phyloP scores from a whole-genome alignment of 1,140 invertebrate species.

The Lasioglossum albipes region DNA sequence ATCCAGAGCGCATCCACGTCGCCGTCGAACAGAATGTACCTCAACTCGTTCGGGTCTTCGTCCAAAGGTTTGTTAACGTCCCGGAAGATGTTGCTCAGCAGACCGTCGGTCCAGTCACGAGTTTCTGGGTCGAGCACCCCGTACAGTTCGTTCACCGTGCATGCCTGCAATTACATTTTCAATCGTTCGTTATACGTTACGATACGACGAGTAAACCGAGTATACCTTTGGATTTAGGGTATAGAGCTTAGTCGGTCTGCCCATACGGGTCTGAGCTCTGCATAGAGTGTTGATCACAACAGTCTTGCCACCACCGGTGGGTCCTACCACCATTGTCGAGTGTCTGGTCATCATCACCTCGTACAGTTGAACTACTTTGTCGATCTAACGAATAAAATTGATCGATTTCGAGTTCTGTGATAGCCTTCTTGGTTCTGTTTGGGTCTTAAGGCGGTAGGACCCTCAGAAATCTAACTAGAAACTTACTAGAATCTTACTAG shows the following conservation, averaged over 20 bases:
- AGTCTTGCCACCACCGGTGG: constrained; percentile 94
- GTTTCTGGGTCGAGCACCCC: constrained; percentile 92
- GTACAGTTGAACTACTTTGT: constrained; percentile 94
- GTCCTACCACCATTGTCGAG: constrained; percentile 94
- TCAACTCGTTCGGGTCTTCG: constrained; percentile 84
- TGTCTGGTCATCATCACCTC: constrained; percentile 97
- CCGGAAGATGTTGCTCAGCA: constrained; percentile 93
- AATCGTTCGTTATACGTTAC: neutral
- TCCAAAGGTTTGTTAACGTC: constrained; percentile 91
- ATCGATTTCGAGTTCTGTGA: neutral
- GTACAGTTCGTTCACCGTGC: constrained; percentile 93
- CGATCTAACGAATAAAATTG: constrained; percentile 75
- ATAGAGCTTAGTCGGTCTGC: constrained; percentile 87
- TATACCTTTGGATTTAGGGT: constrained; percentile 90
- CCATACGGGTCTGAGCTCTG: constrained; percentile 88
- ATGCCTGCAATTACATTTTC: constrained; percentile 82
- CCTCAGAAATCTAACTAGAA: too few species aligned
- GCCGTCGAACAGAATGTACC: constrained; percentile 94
- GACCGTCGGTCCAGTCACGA: constrained; percentile 94
- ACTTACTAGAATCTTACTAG: too few species aligned
- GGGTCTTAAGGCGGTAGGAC: too few species aligned
- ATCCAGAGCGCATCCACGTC: constrained; percentile 97
- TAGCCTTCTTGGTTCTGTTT: too few species aligned
- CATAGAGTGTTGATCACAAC: constrained; percentile 90
- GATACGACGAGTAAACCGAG: too few species aligned